These are phyloP conservation scores for Protophormia terraenovae DNA, from an alignment of 2,888 invertebrate genomes.

Conservation along the genomic window DNA sequence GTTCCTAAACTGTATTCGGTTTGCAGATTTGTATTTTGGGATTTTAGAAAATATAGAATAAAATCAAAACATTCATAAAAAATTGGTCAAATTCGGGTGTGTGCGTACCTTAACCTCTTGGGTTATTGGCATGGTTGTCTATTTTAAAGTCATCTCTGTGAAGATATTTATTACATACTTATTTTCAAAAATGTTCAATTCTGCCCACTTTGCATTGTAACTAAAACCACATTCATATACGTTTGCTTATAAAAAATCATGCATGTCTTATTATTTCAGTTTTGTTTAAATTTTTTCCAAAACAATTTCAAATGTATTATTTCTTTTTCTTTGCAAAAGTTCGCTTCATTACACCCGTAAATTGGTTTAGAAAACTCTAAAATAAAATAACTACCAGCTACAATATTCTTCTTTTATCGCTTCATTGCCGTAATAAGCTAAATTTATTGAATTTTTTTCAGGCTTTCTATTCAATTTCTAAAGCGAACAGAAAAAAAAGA, in stretches of 20 bases:
- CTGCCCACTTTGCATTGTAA: neutral
- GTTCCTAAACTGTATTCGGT: no score
- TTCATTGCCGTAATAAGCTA: constrained; percentile 79
- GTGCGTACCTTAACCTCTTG: no score
- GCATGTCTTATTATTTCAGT: neutral
- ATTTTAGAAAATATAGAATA: no score
- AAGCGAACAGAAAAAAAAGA: neutral
- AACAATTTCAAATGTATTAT: neutral
- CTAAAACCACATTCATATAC: neutral
- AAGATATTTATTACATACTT: no score
- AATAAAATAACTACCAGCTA: constrained; percentile 72
- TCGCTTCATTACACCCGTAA: constrained; percentile 71
- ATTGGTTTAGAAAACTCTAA: constrained; percentile 76
- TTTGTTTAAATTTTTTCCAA: neutral
- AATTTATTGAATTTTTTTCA: constrained; percentile 77
- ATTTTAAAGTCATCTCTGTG: no score
- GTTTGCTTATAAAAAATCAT: neutral
- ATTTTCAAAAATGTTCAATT: no score
- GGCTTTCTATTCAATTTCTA: constrained; percentile 28
- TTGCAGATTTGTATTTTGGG: no score
- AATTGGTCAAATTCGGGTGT: no score
- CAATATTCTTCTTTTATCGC: constrained; percentile 73
- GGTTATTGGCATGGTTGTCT: no score
- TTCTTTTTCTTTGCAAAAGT: constrained; percentile 16
- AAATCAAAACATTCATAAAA: no score